Conservation (phyloP, 2,888 invertebrate genomes). For the Pyrrhosoma nymphula region DNA sequence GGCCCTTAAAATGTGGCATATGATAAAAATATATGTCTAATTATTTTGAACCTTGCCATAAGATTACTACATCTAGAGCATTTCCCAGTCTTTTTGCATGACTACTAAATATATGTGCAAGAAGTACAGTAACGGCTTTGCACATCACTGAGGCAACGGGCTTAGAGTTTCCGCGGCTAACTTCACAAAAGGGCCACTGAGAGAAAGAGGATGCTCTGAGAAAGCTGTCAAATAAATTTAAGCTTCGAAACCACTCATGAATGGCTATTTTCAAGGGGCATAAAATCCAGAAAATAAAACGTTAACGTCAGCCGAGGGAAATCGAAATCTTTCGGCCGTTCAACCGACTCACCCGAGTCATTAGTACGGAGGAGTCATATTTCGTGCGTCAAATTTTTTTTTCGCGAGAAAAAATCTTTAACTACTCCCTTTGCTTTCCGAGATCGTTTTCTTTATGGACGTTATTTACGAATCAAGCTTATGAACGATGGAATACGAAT, state of each 20-base stretch:
- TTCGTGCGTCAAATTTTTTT: not conserved
- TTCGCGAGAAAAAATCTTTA: not conserved
- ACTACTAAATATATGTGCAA: too few species aligned
- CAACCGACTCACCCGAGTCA: not conserved
- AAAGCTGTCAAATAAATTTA: constrained; percentile 5
- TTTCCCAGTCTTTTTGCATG: too few species aligned
- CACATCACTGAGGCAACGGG: not conserved
- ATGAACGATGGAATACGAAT: constrained; percentile 11
- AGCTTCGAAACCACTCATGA: not conserved
- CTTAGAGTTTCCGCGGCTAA: not conserved
- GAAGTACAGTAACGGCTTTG: too few species aligned
- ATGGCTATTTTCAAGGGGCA: not conserved
- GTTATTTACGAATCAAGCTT: not conserved
- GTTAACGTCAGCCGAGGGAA: not conserved
- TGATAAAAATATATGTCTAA: too few species aligned
- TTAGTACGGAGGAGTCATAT: not conserved
- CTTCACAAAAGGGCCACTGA: not conserved
- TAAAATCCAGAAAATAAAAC: constrained; percentile 2
- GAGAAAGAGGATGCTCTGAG: not conserved
- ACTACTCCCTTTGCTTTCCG: not conserved
- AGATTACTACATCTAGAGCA: too few species aligned
- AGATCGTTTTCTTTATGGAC: not conserved
- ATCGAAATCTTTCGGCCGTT: constrained; percentile 5
- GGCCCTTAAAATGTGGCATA: too few species aligned
- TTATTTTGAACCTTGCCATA: too few species aligned